Evolutionary conservation across 2,888 invertebrate genomes (phyloP).

Genomic region (Cryptus viduatorius): DNA sequence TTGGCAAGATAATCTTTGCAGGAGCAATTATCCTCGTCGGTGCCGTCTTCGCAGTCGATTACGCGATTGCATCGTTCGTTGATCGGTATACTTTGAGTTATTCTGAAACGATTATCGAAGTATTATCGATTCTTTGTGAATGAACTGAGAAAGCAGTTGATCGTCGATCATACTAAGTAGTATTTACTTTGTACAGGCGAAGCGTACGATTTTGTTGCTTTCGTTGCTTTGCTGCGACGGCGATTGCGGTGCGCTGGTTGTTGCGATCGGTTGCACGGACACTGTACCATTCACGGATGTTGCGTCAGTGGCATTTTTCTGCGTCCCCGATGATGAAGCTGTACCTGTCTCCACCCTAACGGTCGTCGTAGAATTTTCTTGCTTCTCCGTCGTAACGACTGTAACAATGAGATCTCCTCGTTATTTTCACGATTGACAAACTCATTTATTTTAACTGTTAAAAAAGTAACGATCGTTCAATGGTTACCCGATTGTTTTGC

Average conservation of each 20-base stretch:
- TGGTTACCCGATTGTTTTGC: slow-evolving; percentile 6
- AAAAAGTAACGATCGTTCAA: neutral
- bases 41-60: slow-evolving; percentile 93
- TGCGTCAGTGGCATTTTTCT: slow-evolving; percentile 35
- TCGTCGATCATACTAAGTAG: neutral
- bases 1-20: slow-evolving; percentile 90
- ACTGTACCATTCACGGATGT: slow-evolving; percentile 77
- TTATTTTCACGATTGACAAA: slow-evolving; percentile 14
- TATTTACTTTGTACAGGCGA: slow-evolving; percentile 85
- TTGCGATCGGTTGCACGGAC: slow-evolving; percentile 81
- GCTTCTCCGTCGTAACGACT: slow-evolving; percentile 24
- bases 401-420: slow-evolving; percentile 2
- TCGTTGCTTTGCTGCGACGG: slow-evolving; percentile 6
- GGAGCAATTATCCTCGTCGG: slow-evolving; percentile 91
- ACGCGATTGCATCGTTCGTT: slow-evolving; percentile 89
- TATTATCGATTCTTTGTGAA: neutral
- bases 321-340: slow-evolving; percentile 23
- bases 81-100: slow-evolving; percentile 88
- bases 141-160: neutral
- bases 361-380: slow-evolving; percentile 17
- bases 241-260: slow-evolving; percentile 19
- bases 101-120: slow-evolving; percentile 85
- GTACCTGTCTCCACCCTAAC: neutral
- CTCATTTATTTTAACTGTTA: neutral
- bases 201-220: slow-evolving; percentile 70